Evolutionary conservation across 2,113 vertebrate species (phyloP).

Genomic region (Orthonyx spaldingii): DNA sequence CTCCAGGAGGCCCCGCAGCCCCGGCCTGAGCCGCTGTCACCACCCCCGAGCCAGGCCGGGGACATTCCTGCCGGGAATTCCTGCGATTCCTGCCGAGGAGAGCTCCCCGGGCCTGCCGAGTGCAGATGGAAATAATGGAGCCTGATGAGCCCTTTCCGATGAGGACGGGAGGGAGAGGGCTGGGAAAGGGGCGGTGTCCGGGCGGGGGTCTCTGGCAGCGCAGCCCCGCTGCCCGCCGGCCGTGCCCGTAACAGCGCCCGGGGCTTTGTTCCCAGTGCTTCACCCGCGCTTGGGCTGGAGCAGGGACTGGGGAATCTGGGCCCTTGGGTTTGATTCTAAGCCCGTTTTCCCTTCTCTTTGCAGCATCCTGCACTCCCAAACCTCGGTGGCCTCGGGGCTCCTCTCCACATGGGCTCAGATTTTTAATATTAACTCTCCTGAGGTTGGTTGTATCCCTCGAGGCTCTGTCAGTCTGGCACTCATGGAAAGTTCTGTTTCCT

Average conservation of each 20-base stretch:
- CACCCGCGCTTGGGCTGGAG: rapidly evolving
- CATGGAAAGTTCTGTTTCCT: not conserved
- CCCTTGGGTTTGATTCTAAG: not conserved
- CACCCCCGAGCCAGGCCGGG: not conserved
- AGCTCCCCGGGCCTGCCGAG: not conserved
- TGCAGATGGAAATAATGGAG: not conserved
- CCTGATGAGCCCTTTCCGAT: not conserved
- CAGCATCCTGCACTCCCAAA: not conserved
- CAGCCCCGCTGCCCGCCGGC: not conserved
- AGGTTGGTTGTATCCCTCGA: too few species aligned
- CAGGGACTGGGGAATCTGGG: not conserved
- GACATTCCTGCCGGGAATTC: constrained; percentile 10
- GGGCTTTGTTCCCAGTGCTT: not conserved
- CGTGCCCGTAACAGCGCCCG: rapidly evolving
- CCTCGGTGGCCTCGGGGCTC: rapidly evolving
- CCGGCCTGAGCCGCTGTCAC: not conserved
- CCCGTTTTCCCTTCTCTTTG: not conserved
- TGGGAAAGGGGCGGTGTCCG: not conserved
- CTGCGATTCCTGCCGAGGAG: not conserved
- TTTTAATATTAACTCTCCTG: not conserved
- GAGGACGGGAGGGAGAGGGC: not conserved
- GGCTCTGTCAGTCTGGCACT: not conserved
- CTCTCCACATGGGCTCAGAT: rapidly evolving
- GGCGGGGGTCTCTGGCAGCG: not conserved
- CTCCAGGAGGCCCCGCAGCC: not conserved